phyloP scores from a whole-genome alignment of 2,797 vertebrate genomes.

The Gadopsis bispinosus region DNA sequence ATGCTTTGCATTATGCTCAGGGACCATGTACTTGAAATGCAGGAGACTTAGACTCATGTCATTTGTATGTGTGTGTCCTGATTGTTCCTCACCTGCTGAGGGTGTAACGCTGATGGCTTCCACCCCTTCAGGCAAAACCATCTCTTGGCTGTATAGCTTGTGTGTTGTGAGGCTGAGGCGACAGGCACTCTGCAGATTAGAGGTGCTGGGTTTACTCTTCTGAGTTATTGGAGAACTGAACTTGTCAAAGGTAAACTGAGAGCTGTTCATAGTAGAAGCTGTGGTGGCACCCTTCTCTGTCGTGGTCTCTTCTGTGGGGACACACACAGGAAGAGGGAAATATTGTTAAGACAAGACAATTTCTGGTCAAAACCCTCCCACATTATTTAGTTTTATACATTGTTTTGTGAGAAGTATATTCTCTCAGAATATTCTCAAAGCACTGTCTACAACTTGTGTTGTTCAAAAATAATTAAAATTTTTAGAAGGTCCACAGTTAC shows the following conservation, averaged over 20 bases:
- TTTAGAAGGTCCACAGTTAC: no score
- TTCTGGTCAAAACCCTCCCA: not conserved
- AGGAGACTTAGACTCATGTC: not conserved
- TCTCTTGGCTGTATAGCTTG: constrained; percentile 91
- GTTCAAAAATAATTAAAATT: not conserved
- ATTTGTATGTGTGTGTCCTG: not conserved
- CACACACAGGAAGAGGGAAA: constrained; percentile 21
- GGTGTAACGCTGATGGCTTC: constrained; percentile 93
- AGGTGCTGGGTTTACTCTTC: constrained; percentile 88
- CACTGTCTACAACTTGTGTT: not conserved
- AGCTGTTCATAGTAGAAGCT: constrained; percentile 57
- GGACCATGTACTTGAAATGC: not conserved
- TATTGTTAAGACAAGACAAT: not conserved
- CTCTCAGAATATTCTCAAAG: not conserved
- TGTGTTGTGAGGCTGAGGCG: constrained; percentile 90
- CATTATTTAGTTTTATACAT: not conserved
- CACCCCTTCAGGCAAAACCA: constrained; percentile 91
- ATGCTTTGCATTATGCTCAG: not conserved
- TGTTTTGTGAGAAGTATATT: not conserved
- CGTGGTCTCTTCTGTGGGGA: constrained; percentile 82
- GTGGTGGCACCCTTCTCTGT: constrained; percentile 57
- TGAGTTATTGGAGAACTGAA: constrained; percentile 81
- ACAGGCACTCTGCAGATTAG: constrained; percentile 94
- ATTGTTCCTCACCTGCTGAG: constrained; percentile 90
- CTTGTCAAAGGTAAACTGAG: constrained; percentile 69